Evolutionary conservation across 2,113 vertebrate species (phyloP), one percentile per base, ranked within the genome.

Genomic region (Riparia riparia): DNA sequence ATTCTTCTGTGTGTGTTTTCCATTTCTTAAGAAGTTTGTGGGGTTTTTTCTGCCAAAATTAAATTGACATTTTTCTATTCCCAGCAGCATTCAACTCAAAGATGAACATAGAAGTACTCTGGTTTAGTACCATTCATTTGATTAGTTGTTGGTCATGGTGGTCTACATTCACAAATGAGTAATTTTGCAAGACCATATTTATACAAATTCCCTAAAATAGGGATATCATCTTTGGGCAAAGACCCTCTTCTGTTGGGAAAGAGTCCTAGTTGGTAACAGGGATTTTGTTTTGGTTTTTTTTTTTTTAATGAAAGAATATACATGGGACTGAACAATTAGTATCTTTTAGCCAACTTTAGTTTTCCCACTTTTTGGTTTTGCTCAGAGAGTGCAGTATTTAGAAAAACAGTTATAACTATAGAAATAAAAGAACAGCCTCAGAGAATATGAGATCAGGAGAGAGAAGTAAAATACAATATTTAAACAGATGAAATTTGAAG

Each of bases 161-260:
- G 19, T 72, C 45, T 57, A 0, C 0, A 0, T 22, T 61, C 26
- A 65, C 24, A 12, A 60, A 65, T 54, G 24, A 34, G 5, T 64
- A 2, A 16, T 88, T 90, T 71, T 71, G 61, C 57, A 87, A 81
- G 64, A 65, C 31, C 1, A 3, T 76, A 14, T 47, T 78, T 90
- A 54, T 54, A 66, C 19, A 68, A 50, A 39, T 82, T 6, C 15
- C 15, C 13, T 79, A 8, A 8, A 21, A 16, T 1, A n/a, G 7
- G 42, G 8, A 15, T 51, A 24, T 66, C 6, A 8, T 49, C 4
- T 58, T 14, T 57, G 80, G 37, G 11, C 32, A 89, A 86, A 77
- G 28, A 73, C 2, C 11, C 16, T 25, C 10, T 13, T 73, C 20
- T 73, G 44, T 72, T 51, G n/a, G 15, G 29, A 81, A 34, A 49